A percentile compares a stretch with the other conserved stretches of the same genome.
Evolutionary conservation across 2,888 invertebrate species (phyloP).

Genomic region (Trypoxylon attenuatum): DNA sequence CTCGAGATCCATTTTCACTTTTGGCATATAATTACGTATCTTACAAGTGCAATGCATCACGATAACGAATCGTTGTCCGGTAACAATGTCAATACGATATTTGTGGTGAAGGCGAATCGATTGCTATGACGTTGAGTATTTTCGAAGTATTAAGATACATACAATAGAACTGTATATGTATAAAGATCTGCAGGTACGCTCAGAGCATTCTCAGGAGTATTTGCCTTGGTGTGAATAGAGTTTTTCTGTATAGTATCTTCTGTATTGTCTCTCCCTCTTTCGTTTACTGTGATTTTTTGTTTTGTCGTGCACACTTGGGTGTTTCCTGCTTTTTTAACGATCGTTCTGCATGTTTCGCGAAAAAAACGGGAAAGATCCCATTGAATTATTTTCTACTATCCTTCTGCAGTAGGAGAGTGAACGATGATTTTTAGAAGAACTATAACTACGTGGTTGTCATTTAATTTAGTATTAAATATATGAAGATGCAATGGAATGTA

Average conservation of each 20-base stretch:
- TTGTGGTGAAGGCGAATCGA: conserved; percentile 20
- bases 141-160: no score
- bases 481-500: conserved; percentile 15
- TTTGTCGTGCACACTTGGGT: background rate
- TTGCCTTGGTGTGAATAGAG: conserved; percentile 34
- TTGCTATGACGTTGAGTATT: no score
- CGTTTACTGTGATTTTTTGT: background rate
- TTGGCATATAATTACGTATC: background rate
- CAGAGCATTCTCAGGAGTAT: conserved; percentile 20
- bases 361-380: conserved; percentile 16
- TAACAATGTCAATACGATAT: conserved; percentile 14
- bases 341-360: conserved; percentile 16
- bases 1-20: conserved; percentile 12
- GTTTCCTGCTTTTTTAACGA: conserved; percentile 14
- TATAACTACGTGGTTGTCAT: conserved; percentile 28
- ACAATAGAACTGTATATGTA: conserved; percentile 2
- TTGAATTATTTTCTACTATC: background rate
- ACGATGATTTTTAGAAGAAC: conserved; percentile 19
- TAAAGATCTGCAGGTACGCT: conserved; percentile 30
- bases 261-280: conserved; percentile 39
- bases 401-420: conserved; percentile 32
- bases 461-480: conserved; percentile 17
- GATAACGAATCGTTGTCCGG: conserved; percentile 34
- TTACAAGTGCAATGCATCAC: conserved; percentile 3
- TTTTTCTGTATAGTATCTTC: conserved; percentile 37